Conservation (phyloP, 1,140 invertebrate genomes). For the Zaprionus camerounensis region DNA sequence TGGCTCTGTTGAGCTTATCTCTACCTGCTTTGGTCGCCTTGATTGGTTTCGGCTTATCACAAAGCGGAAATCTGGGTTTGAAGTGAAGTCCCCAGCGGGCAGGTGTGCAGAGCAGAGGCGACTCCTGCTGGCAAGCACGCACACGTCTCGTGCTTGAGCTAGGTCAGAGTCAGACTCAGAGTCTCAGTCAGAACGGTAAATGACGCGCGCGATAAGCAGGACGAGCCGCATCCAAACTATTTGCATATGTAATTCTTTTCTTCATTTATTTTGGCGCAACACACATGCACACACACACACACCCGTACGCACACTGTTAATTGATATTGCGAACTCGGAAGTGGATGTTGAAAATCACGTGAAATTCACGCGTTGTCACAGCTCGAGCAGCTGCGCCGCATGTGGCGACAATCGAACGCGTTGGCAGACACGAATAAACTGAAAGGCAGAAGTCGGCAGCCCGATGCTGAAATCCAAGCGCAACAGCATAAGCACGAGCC, state of each 20-base stretch:
- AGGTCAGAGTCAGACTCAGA: constrained; percentile 48
- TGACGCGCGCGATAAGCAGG: constrained; percentile 22
- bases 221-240: constrained; percentile 17
- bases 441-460: constrained; percentile 54
- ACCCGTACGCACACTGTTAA: constrained; percentile 41
- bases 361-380: constrained; percentile 19
- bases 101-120: constrained; percentile 9
- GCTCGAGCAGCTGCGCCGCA: constrained; percentile 14
- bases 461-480: constrained; percentile 51
- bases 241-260: constrained; percentile 59
- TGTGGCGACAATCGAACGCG: constrained; percentile 64
- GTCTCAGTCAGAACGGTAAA: constrained; percentile 15
- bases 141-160: constrained; percentile 35
- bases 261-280: background rate
- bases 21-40: constrained; percentile 21
- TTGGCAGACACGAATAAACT: constrained; percentile 78
- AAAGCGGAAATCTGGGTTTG: constrained; percentile 48
- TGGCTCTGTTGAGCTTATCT: background rate
- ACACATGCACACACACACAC: constrained; percentile 15
- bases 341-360: constrained; percentile 29
- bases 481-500: constrained; percentile 41
- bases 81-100: background rate
- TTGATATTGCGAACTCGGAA: constrained; percentile 37
- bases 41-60: constrained; percentile 49
- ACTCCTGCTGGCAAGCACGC: constrained; percentile 7